phyloP scores from a whole-genome alignment of 2,113 vertebrate genomes.

The Micromys minutus region DNA sequence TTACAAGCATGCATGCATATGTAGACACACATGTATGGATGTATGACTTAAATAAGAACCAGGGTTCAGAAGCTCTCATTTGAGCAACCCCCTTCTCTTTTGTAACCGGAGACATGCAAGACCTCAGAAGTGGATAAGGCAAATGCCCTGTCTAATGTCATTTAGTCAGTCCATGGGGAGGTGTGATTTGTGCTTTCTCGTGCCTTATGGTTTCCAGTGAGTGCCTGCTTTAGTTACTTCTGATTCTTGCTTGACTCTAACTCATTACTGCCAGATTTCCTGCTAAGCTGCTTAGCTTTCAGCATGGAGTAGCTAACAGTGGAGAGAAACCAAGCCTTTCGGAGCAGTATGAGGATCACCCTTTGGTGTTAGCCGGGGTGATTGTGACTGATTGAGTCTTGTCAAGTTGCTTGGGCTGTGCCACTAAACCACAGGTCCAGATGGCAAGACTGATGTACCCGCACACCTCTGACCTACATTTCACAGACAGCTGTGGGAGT shows the following conservation, averaged over 20 bases:
- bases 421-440: background rate
- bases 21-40: background rate
- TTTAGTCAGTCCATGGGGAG: background rate
- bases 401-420: too few species aligned
- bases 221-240: background rate
- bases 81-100: background rate
- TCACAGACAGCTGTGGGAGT: background rate
- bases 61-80: background rate
- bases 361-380: fast-evolving
- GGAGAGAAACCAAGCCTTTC: background rate
- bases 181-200: background rate
- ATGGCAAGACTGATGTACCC: background rate
- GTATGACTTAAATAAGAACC: background rate
- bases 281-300: conserved; percentile 34
- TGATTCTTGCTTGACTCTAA: background rate
- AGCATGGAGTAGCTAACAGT: background rate
- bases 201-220: conserved; percentile 58
- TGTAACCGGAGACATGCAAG: background rate
- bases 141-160: background rate
- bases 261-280: conserved; percentile 12
- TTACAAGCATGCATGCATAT: background rate
- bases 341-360: background rate
- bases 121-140: background rate
- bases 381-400: background rate
- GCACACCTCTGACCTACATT: background rate